Base-by-base conservation (phyloP, 2,113 vertebrate species). In the Manacus vitellinus region DNA sequence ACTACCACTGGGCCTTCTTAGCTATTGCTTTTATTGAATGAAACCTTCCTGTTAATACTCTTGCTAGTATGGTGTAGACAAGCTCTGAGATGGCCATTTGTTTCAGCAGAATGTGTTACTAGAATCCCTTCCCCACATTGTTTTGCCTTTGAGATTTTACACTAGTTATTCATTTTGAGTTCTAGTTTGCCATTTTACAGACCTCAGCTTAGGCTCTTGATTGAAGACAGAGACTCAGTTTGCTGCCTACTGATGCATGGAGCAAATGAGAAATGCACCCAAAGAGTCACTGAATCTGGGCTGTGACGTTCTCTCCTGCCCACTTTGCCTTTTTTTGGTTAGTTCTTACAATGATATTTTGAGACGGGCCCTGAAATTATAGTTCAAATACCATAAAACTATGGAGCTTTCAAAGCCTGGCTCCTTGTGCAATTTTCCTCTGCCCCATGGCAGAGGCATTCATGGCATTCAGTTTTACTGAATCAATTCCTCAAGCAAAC, bases 171-270 rank as follows among this genome's bases (percentile, higher is more conserved):
- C 66, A 92, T 82, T 96, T 78, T 74, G 75, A 93, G 70, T 84
- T 96, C 88, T 79, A 94, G 72, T 90, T 92, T 95, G 87, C 91
- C 59, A 83, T 97, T 95, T 94, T 94, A 80, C 82, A 94, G 82
- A 71, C 84, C 44, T 85, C 75, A 84, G 56, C 62, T 94, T 82
- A 95, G 86, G 66, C 81, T 91, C 85, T 95, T 94, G 94, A 92
- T 96, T 95, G 83, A 85, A 97, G 83, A 92, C 94, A 97, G 92
- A 95, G 80, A 33, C 56, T 92, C 54, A 61, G 88, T 94, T 95
- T 95, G 72, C 88, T 94, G 74, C 88, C 77, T 92, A 88, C 70
- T 92, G 68, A 44, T 92, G 79, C 85, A 51, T 15, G 58, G 86
- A 95, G 81, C 88, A 79, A 89, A 91, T 76, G 77, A 82, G 71